phyloP scores from a whole-genome alignment of 2,888 invertebrate genomes.

The Allophyes oxyacanthae region DNA sequence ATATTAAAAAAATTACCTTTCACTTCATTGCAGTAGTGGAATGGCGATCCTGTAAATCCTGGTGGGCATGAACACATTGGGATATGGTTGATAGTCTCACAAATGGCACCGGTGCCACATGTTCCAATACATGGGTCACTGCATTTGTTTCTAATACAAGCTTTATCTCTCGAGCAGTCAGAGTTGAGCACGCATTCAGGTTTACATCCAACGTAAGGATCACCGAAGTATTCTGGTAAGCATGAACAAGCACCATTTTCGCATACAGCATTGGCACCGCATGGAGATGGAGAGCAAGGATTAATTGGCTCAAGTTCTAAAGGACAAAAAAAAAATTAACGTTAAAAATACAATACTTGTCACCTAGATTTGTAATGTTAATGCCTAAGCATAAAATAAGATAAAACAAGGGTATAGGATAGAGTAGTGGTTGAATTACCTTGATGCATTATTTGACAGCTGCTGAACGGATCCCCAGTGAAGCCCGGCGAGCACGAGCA shows the following conservation, averaged over 20 bases:
- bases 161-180: constrained; percentile 91
- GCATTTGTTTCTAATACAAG: constrained; percentile 94
- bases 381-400: too few relatives aligned
- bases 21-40: constrained; percentile 87
- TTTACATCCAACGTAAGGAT: constrained; percentile 93
- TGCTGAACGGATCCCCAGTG: constrained; percentile 93
- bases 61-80: constrained; percentile 91
- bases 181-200: constrained; percentile 94
- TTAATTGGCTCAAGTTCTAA: constrained; percentile 81
- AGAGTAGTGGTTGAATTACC: constrained; percentile 59
- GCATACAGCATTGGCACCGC: constrained; percentile 91
- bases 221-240: constrained; percentile 92
- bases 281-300: constrained; percentile 92
- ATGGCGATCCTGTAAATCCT: constrained; percentile 91
- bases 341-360: background rate
- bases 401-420: too few relatives aligned
- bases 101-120: constrained; percentile 90
- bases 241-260: constrained; percentile 92
- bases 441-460: constrained; percentile 74
- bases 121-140: constrained; percentile 92
- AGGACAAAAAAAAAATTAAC: constrained; percentile 46
- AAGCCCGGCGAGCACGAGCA: constrained; percentile 92
- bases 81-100: constrained; percentile 91
- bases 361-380: background rate
- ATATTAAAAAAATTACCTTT: constrained; percentile 63